Base-by-base conservation (phyloP, 2,888 invertebrate genomes). In the Macrosiphum euphorbiae region DNA sequence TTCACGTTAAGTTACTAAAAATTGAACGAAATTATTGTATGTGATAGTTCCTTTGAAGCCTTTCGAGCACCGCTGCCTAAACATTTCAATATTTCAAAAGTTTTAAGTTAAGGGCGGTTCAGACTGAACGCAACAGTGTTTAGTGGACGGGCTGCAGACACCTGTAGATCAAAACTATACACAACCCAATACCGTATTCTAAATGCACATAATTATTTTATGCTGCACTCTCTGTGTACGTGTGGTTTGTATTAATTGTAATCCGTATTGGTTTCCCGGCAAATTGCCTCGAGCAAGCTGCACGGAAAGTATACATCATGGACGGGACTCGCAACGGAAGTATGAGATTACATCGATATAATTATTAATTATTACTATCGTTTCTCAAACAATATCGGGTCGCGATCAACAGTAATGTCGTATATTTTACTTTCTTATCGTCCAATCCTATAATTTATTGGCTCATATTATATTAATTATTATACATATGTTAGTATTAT, bases 321-420 rank as follows among this genome's bases (percentile, higher is more conserved):
- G 78, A 78, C 35, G 20, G 78, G 3, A 35, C 78, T 20, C 35
- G 78, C 20, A 78, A 78, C 78, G 78, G 78, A 78, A 78, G 78
- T 78, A 78, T 78, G 78, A 78, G 78, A 78, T 78, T 35, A 78
- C 20, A 78, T 78, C 35, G 35, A 35, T 78, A 35, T 35, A 78
- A 78, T 35, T 78, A 78, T 78, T 78, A 35, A 78, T 78, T 78
- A 78, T 78, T 78, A 78, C 35, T 78, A 78, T 78, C 35, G 78
- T 78, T 78, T 78, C 8, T 35, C 0, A 35, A 78, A 78, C 78
- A 35, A 35, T 78, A 78, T 78, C 35, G 35, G 35, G 20, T 8
- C 35, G 78, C 20, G 20, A 78, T 78, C 78, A 7, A 78, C 20
- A 78, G 8, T 78, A 78, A 35, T 78, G 78, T 78, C 78, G 20